Conservation (phyloP, 2,113 vertebrate genomes). For the Malaclemys terrapin region DNA sequence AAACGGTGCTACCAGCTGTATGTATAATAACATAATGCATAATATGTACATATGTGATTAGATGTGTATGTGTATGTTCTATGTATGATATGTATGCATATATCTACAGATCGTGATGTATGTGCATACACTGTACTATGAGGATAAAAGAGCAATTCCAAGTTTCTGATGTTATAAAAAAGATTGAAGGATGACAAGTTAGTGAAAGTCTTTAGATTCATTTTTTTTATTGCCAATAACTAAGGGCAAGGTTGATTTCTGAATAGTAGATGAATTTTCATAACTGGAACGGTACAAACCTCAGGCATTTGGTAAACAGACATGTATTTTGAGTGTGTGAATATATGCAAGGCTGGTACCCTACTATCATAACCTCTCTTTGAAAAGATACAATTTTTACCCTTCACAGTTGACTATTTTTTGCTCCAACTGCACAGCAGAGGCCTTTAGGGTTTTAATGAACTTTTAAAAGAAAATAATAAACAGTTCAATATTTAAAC, state of each 20-base stretch:
- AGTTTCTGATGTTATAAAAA: background rate
- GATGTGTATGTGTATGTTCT: background rate
- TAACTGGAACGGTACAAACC: background rate
- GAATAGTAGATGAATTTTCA: background rate
- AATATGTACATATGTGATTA: accelerated
- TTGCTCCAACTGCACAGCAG: background rate
- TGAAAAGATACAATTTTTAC: background rate
- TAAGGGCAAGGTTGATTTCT: background rate
- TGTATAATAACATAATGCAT: accelerated
- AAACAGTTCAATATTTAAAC: background rate
- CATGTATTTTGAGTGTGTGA: background rate
- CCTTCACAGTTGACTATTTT: background rate
- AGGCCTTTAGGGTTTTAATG: background rate
- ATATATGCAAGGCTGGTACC: background rate
- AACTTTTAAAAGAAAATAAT: background rate
- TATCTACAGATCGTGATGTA: too few species aligned
- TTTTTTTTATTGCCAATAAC: background rate
- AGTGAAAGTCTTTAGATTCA: background rate
- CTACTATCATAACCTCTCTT: background rate
- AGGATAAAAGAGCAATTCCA: background rate
- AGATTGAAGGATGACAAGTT: background rate
- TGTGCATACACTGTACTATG: too few species aligned
- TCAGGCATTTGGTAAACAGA: background rate
- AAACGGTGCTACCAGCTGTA: background rate
- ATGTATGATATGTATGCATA: background rate